Evolutionary conservation across 2,113 vertebrate species (phyloP), one percentile per base, ranked within the genome.

Genomic region (Pao palembangensis): DNA sequence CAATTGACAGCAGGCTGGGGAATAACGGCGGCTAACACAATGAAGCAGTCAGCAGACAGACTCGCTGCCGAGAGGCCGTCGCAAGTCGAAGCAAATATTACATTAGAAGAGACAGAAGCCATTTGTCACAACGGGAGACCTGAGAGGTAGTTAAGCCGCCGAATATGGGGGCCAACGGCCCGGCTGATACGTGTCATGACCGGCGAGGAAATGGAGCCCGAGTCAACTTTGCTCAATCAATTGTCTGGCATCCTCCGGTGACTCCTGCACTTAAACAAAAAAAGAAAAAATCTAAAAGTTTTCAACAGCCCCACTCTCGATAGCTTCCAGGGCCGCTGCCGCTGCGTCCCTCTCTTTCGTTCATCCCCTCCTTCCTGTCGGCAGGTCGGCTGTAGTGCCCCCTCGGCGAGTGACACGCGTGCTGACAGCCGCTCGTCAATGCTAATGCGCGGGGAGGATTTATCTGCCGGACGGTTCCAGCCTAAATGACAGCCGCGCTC

Each of bases 191-290:
- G 76, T 78, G 84, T 85, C 90, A 83, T 85, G 79, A 55, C 15
- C 18, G 56, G 86, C 82, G 86, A 89, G 86, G 88, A 86, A 93
- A 92, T 92, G 88, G 90, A 93, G 93, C 89, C 89, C 85, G 91
- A 87, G 86, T 93, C 88, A 87, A 91, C 89, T 93, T 85, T 75
- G 83, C 93, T 93, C 93, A 90, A 90, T 91, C 92, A 93, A 90
- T 86, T 53, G 71, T 67, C 73, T 67, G 41, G 67, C 71, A 81
- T 83, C 85, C 82, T 83, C 80, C 82, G 65, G 62, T 69, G 81
- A 88, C 81, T 80, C 73, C 61, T 25, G 19, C 50, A 53, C 66
- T 76, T 81, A 76, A 16, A 81, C 60, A 42, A 79, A 75, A 82
- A 28, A 28, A 28, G 6, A 28, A 28, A 28, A 79, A 75, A 82